Percentiles rank a stretch among this genome's conserved stretches.
These are phyloP conservation scores for Hyperopisus bebe DNA, from an alignment of 2,113 vertebrate species.

Conservation along the genomic window DNA sequence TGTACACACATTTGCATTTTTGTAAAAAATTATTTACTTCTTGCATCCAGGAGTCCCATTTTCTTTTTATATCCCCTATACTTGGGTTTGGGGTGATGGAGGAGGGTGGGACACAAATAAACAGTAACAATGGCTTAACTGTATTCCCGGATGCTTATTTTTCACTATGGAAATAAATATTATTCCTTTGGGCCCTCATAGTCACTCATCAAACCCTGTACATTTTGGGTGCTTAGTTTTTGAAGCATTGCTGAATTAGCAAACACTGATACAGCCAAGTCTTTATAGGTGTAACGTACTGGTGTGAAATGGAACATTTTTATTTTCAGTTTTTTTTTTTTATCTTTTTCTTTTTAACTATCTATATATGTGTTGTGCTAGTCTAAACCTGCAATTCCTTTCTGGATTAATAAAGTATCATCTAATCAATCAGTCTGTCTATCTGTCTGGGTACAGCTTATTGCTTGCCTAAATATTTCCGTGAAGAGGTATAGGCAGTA, in stretches of 20 bases:
- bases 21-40: neutral
- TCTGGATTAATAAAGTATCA: neutral
- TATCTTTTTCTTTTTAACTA: neutral
- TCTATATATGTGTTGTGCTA: neutral
- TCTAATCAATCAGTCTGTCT: neutral
- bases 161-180: neutral
- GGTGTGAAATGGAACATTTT: neutral
- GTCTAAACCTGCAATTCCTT: neutral
- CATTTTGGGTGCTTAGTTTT: neutral
- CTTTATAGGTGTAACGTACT: neutral
- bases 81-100: neutral
- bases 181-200: neutral
- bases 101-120: neutral
- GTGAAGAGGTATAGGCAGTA: neutral
- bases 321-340: neutral
- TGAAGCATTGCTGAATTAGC: neutral
- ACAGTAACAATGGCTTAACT: neutral
- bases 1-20: neutral
- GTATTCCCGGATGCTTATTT: neutral
- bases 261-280: neutral
- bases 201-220: neutral
- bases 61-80: neutral
- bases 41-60: neutral
- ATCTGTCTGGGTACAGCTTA: neutral
- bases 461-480: neutral